Percentiles rank a stretch among this genome's conserved stretches.
phyloP scores from a whole-genome alignment of 1,140 invertebrate species.

The Drosophila nigrodunni region DNA sequence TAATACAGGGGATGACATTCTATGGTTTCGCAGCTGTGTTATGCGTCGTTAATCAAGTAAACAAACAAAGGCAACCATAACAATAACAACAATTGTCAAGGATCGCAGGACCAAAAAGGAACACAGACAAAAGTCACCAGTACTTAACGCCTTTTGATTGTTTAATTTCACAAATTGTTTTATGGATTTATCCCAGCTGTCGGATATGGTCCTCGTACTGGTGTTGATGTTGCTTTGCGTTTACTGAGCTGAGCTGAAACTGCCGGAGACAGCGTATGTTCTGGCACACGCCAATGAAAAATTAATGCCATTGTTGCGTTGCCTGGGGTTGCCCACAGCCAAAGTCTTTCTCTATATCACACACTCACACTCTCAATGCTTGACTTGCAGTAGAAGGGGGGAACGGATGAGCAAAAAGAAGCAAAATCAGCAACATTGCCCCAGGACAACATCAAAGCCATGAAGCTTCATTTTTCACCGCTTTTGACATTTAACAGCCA shows the following conservation, averaged over 20 bases:
- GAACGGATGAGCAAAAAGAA: background rate
- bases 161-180: slow-evolving; percentile 84
- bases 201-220: slow-evolving; percentile 19
- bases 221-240: background rate
- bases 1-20: background rate
- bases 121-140: slow-evolving; percentile 66
- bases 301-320: slow-evolving; percentile 68
- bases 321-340: slow-evolving; percentile 31
- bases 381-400: no score
- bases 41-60: slow-evolving; percentile 75
- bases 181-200: slow-evolving; percentile 77
- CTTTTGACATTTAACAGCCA: slow-evolving; percentile 81
- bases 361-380: no score
- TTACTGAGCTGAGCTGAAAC: background rate
- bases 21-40: slow-evolving; percentile 11
- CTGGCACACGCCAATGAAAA: slow-evolving; percentile 78
- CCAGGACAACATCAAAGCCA: slow-evolving; percentile 69
- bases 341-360: background rate
- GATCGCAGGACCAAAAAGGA: slow-evolving; percentile 26
- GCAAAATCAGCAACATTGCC: slow-evolving; percentile 23
- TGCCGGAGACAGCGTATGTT: slow-evolving; percentile 33
- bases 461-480: slow-evolving; percentile 79
- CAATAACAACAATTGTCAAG: slow-evolving; percentile 26
- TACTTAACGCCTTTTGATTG: slow-evolving; percentile 83
- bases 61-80: slow-evolving; percentile 50